A percentile compares a stretch with the other conserved stretches of the same genome.
These are phyloP conservation scores for Mirza zaza DNA, from an alignment of 2,113 vertebrate genomes.

Conservation along the genomic window DNA sequence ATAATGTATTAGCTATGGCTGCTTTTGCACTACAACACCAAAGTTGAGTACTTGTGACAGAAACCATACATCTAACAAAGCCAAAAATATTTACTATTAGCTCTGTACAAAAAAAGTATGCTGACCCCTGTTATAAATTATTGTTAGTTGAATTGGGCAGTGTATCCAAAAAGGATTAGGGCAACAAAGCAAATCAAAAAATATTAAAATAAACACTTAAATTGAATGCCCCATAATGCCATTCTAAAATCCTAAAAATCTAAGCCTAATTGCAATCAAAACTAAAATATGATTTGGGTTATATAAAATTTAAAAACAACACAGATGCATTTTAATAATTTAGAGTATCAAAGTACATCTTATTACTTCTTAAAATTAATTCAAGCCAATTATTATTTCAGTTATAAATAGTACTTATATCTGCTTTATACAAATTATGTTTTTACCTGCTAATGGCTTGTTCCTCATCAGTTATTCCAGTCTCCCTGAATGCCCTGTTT, in stretches of 20 bases:
- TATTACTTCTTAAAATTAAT: slow-evolving; percentile 74
- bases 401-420: slow-evolving; percentile 67
- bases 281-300: neutral
- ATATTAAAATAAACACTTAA: slow-evolving; percentile 8
- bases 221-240: neutral
- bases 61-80: neutral
- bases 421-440: slow-evolving; percentile 77
- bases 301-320: slow-evolving; percentile 46
- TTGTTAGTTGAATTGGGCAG: neutral
- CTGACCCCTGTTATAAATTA: neutral
- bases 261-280: slow-evolving; percentile 3
- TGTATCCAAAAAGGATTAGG: neutral
- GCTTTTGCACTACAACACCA: neutral
- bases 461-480: slow-evolving; percentile 98
- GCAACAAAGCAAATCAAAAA: neutral
- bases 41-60: neutral
- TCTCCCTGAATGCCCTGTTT: slow-evolving; percentile 97
- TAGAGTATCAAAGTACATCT: slow-evolving; percentile 64
- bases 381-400: slow-evolving; percentile 74
- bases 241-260: slow-evolving; percentile 21
- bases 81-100: slow-evolving; percentile 21
- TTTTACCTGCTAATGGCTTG: slow-evolving; percentile 98
- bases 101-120: neutral
- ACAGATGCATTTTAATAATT: neutral
- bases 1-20: neutral